Evolutionary conservation across 2,888 invertebrate species (phyloP), one percentile per base, ranked within the genome.

Genomic region (Campoletis raptor): DNA sequence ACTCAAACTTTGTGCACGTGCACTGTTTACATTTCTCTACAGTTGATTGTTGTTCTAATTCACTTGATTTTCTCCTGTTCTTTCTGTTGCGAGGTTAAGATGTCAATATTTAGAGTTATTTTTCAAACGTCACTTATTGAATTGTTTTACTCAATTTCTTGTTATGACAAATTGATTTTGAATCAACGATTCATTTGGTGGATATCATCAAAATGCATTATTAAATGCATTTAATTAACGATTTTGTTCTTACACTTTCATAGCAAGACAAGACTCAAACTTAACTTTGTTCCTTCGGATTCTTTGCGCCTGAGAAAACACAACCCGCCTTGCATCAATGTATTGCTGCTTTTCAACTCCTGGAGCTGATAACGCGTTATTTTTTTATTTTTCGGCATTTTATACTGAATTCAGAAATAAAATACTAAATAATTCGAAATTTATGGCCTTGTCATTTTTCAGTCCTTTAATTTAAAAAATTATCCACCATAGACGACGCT

Each of bases 241-340:
- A 40, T 9, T n/a, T 40, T 40, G 42, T 5, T 45, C 24, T 18
- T 18, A 21, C 12, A 8, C 8, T 18, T 30, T 73, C 8, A n/a
- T 37, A 24, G 37, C 40, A 40, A 15, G 8, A 18, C n/a, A 18
- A 36, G 12, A 30, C 1, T 3, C 30, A 72, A 12, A 64, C 15
- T 52, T 6, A 0, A 52, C 18, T 57, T 6, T 24, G 42, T 61
- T 15, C n/a, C 24, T 8, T 5, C 15, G 5, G 48, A 54, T 70
- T 64, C 5, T n/a, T 12, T n/a, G 61, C 80, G 18, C 70, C 78
- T 69, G 67, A 6, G 48, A 7, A 15, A n/a, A 61, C 15, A 57
- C 48, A 72, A 80, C 72, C 40, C 48, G 69, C 42, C 30, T 10
- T 79, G n/a, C 79, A 69, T 3, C 6, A 57, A 8, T 57, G 79